phyloP scores from a whole-genome alignment of 2,888 invertebrate species.

The Anticlea derivata region DNA sequence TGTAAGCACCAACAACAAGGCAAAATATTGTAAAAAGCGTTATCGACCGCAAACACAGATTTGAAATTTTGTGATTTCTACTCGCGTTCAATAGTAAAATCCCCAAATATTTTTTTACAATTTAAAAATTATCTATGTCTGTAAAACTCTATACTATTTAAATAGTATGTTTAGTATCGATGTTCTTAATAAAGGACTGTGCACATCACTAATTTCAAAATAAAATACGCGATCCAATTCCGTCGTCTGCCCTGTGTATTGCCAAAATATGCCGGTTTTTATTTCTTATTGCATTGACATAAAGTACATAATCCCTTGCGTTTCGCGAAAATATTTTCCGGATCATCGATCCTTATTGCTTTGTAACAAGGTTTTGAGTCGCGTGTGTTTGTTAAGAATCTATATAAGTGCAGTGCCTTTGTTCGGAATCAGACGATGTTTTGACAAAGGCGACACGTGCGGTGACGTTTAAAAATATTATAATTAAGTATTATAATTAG shows the following conservation, averaged over 20 bases:
- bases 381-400: slow-evolving; percentile 1
- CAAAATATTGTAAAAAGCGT: slow-evolving; percentile 1
- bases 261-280: slow-evolving; percentile 23
- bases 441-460: slow-evolving; percentile 52
- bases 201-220: slow-evolving; percentile 43
- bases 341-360: slow-evolving; percentile 9
- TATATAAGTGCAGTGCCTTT: slow-evolving; percentile 34
- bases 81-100: too few relatives aligned
- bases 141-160: too few relatives aligned
- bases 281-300: slow-evolving; percentile 19
- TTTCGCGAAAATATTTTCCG: neutral
- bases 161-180: too few relatives aligned
- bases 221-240: slow-evolving; percentile 33
- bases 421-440: slow-evolving; percentile 41
- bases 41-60: neutral
- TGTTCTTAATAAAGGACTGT: slow-evolving; percentile 6
- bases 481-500: slow-evolving; percentile 28
- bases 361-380: slow-evolving; percentile 4
- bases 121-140: too few relatives aligned
- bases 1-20: slow-evolving; percentile 19
- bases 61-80: neutral
- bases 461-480: slow-evolving; percentile 27
- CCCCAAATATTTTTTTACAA: too few relatives aligned
- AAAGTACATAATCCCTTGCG: slow-evolving; percentile 27
- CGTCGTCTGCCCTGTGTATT: slow-evolving; percentile 22